Evolutionary conservation across 2,113 vertebrate species (phyloP), one percentile per base, ranked within the genome.

Genomic region (Equus quagga): DNA sequence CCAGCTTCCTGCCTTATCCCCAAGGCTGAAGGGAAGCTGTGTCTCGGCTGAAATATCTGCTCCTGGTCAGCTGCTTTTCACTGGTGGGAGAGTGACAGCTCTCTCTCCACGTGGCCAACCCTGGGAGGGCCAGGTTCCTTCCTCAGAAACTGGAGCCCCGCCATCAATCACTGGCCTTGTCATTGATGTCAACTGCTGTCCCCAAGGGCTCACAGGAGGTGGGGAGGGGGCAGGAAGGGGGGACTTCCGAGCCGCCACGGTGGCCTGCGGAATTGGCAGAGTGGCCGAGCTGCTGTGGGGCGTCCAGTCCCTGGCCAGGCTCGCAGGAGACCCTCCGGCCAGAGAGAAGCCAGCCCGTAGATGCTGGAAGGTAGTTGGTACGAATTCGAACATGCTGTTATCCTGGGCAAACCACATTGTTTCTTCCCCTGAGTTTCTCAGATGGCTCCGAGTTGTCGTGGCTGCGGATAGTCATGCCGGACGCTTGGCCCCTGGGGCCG

Each of bases 151-250:
- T 78, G 31, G 31, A 46, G 78, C 0, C 4, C 49, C 3, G 26
- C 76, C 88, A 46, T 96, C 93, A 86, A 18, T 97, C 97, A 96
- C 31, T 49, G 44, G 90, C 23, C 1, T 76, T 21, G 24, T 64
- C 41, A 12, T 79, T 87, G 81, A 12, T 1, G 51, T 91, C 96
- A 86, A 31, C 33, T 23, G 7, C 58, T 18, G 26, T 4, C 51
- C 36, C 73, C 44, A 26, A 84, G 75, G 73, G 80, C 60, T 96
- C 78, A 51, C 58, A 54, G 67, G 90, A 88, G 46, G 76, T 60
- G 14, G 28, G 9, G 10, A 49, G 62, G 62, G 64, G 24, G 21
- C 4, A 2, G 5, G 44, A 54, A 76, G 13, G 92, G 24, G 58
- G 36, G 0, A 0, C 21, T 70, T 41, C 69, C 89, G 33, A 84